Base-by-base conservation (phyloP, 92 coral and sea anemone species). In the Siderastrea siderea region DNA sequence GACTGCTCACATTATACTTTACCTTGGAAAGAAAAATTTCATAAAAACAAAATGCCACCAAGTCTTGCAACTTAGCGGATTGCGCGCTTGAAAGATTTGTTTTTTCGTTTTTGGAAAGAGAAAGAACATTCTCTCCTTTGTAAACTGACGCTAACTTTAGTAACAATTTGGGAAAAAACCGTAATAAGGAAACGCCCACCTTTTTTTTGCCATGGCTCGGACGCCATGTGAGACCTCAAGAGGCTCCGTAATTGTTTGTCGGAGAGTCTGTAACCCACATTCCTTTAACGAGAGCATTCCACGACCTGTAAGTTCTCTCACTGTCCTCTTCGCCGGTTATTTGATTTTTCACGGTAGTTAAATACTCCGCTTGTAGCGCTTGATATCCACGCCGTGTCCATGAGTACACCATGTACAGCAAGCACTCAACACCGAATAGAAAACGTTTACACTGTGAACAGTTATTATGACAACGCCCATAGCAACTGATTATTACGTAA, bases 371-470 rank as follows among this genome's bases (percentile, higher is more conserved):
- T 53, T 74, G 78, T 50, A 74, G 78, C 57, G 38, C 12, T 74
- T 26, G 78, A 74, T 77, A 77, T 19, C 81, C 81, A 77, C 26
- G 81, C 13, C 16, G 54, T 59, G 46, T 47, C 68, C 81, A 77
- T 77, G 68, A 57, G 26, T 77, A 6, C 53, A 44, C 63, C 38
- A 45, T 8, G 19, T 58, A 60, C 66, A 43, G 10, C 67, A 77
- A 59, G 67, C 68, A 68, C 52, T 54, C 52, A 59, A 77, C 69
- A 58, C 81, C 53, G n/a, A 77, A 77, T 77, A 8, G 14, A 10
- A 77, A 77, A 77, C 13, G 11, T 51, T 74, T 59, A 17, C 68
- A 57, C 5, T 77, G 52, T 77, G 81, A 45, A 5, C 43, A 6
- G 51, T 77, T 77, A 68, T 5, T 77, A 77, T 77, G 81, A 64